Conservation (phyloP, 2,888 invertebrate genomes). For the Lepidochitona cinerea region DNA sequence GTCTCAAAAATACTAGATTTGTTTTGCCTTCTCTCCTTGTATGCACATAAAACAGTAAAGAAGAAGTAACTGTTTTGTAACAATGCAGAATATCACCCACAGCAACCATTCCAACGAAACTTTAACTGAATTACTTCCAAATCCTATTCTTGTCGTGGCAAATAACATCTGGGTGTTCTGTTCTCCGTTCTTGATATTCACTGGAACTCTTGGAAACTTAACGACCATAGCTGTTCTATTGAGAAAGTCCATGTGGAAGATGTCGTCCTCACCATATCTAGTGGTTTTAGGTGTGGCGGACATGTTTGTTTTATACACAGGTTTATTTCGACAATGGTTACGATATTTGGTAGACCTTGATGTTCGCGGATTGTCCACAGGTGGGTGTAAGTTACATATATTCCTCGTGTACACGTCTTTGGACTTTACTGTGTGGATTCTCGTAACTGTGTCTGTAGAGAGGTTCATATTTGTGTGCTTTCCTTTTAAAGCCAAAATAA, state of each 20-base stretch:
- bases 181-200: slow-evolving; percentile 50
- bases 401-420: slow-evolving; percentile 51
- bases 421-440: slow-evolving; percentile 58
- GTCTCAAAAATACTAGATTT: too few species aligned
- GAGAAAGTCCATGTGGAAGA: slow-evolving; percentile 38
- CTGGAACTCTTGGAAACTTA: slow-evolving; percentile 55
- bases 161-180: slow-evolving; percentile 38
- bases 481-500: slow-evolving; percentile 43
- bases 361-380: slow-evolving; percentile 32
- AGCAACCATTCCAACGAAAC: too few species aligned
- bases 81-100: too few species aligned
- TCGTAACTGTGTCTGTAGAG: slow-evolving; percentile 58
- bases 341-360: slow-evolving; percentile 34
- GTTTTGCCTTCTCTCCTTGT: too few species aligned
- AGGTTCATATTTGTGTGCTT: slow-evolving; percentile 50
- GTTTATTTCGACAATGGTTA: slow-evolving; percentile 51
- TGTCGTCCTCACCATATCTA: slow-evolving; percentile 50
- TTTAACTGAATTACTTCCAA: too few species aligned
- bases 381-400: slow-evolving; percentile 45
- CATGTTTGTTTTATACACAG: slow-evolving; percentile 49
- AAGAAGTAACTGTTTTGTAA: too few species aligned
- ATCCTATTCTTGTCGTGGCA: slow-evolving; percentile 3
- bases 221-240: slow-evolving; percentile 45
- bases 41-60: too few species aligned
- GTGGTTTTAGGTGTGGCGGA: slow-evolving; percentile 47